Evolutionary conservation across 2,888 invertebrate species (phyloP).

Genomic region (Sminthurinus aureus): DNA sequence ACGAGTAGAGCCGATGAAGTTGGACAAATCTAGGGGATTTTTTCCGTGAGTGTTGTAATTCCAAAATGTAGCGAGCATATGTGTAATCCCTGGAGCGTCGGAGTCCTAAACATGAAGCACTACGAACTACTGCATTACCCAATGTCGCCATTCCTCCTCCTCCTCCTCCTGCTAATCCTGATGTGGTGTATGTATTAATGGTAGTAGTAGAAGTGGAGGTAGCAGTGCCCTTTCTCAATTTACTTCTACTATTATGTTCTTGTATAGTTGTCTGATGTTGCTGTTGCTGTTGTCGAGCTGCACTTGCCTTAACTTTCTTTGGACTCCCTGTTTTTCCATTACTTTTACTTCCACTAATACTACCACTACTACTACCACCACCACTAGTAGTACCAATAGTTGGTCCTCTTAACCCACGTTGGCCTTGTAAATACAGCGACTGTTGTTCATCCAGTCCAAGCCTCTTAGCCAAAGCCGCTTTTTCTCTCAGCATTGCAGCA

Average conservation of each 20-base stretch:
- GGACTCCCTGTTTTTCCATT: background rate
- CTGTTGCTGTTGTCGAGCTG: background rate
- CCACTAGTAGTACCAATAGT: background rate
- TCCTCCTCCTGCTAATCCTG: too few relatives aligned
- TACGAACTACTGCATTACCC: constrained; percentile 38
- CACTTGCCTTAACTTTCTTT: background rate
- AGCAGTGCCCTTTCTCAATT: too few relatives aligned
- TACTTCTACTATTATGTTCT: background rate
- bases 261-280: background rate
- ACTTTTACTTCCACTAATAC: background rate
- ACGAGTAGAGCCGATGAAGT: constrained; percentile 83
- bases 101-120: constrained; percentile 54
- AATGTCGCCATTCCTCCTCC: too few relatives aligned
- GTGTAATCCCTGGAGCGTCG: constrained; percentile 56
- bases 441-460: constrained; percentile 37
- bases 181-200: too few relatives aligned
- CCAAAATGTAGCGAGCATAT: constrained; percentile 68
- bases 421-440: background rate
- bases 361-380: too few relatives aligned
- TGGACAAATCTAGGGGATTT: constrained; percentile 84
- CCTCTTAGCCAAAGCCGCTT: constrained; percentile 37
- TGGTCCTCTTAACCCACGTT: background rate
- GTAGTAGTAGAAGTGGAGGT: background rate
- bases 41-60: constrained; percentile 71
- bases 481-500: constrained; percentile 36